These are phyloP conservation scores for Pteruthius melanotis DNA, from an alignment of 2,113 vertebrate genomes.

Conservation along the genomic window DNA sequence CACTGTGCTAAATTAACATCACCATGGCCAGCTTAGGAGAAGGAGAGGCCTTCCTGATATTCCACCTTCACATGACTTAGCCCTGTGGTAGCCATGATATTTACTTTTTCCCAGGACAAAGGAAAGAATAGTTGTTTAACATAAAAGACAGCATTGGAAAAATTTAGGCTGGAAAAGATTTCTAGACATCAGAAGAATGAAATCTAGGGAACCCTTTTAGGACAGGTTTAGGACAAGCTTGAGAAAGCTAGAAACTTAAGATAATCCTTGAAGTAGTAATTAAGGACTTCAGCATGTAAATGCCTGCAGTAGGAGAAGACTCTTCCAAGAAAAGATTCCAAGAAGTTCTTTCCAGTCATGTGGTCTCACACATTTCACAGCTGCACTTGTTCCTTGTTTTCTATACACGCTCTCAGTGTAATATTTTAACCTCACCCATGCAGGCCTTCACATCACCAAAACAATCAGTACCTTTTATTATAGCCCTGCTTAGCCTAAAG, in stretches of 20 bases:
- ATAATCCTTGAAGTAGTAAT: not conserved
- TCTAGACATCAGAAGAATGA: not conserved
- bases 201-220: not conserved
- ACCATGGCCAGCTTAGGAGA: not conserved
- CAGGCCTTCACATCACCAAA: not conserved
- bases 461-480: not conserved
- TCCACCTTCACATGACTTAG: not conserved
- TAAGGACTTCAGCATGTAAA: not conserved
- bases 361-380: not conserved
- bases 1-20: not conserved
- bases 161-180: not conserved
- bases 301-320: not conserved
- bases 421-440: not conserved
- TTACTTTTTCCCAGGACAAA: not conserved
- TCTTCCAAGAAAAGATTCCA: constrained; percentile 4
- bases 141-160: not conserved
- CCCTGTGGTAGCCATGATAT: not conserved
- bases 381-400: not conserved
- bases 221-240: not conserved
- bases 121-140: not conserved
- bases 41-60: not conserved
- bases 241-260: not conserved
- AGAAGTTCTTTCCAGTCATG: not conserved
- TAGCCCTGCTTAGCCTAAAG: not conserved
- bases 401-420: not conserved